These are phyloP conservation scores for Chrysogorgia sp. DNA, from an alignment of 92 coral and sea anemone genomes.

Conservation along the genomic window DNA sequence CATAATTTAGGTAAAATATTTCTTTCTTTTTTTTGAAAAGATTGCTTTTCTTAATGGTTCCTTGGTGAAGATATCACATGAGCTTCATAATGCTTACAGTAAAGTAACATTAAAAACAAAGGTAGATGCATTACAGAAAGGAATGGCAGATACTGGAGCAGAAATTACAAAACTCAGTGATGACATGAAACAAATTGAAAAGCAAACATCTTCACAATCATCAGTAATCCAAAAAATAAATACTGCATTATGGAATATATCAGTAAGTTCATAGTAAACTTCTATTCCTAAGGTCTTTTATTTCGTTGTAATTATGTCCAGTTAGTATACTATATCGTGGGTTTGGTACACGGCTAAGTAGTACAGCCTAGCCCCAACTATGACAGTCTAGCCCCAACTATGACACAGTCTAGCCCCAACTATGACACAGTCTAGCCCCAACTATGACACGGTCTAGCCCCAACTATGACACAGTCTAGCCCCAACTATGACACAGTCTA, in stretches of 20 bases:
- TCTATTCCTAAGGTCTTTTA: no score
- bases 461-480: no score
- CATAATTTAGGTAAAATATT: not conserved
- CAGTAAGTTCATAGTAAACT: constrained; percentile 6
- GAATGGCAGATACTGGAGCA: constrained; percentile 49
- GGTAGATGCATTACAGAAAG: constrained; percentile 34
- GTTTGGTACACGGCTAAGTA: no score
- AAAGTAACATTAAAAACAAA: constrained; percentile 4
- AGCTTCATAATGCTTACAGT: constrained; percentile 5
- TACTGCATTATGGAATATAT: constrained; percentile 27
- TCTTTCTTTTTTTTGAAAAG: not conserved
- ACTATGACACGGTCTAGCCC: no score
- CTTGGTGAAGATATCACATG: not conserved
- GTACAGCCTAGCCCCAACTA: no score
- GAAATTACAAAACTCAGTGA: constrained; percentile 45
- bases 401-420: no score
- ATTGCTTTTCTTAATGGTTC: constrained; percentile 19
- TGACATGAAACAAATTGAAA: constrained; percentile 26
- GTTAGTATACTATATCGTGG: no score
- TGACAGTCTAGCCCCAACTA: no score
- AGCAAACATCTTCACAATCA: constrained; percentile 12
- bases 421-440: no score
- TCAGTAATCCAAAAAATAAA: constrained; percentile 6
- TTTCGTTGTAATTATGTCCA: no score
- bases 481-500: no score